Percentiles rank a stretch among this genome's conserved stretches.
Conservation (phyloP, 2,797 vertebrate species). For the Borostomias antarcticus region DNA sequence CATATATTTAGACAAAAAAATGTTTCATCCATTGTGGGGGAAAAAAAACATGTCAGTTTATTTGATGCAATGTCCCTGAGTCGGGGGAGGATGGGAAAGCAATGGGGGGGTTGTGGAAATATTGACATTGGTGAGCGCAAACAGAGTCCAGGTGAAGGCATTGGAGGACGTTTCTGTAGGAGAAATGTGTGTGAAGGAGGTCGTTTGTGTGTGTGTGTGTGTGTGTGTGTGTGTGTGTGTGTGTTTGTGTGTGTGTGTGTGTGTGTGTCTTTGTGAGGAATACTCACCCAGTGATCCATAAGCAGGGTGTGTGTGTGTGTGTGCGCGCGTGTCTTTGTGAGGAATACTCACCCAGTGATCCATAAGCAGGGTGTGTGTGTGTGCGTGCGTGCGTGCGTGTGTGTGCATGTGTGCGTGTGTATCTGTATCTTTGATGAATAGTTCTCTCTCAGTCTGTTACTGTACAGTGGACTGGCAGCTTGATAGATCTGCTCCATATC, state of each 20-base stretch:
- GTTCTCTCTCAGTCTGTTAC: conserved; percentile 44
- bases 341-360: not conserved
- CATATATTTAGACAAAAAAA: conserved; percentile 53
- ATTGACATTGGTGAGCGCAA: conserved; percentile 74
- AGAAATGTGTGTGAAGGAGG: conserved; percentile 9
- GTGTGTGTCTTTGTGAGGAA: not conserved
- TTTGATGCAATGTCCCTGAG: conserved; percentile 59
- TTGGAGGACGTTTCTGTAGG: conserved; percentile 53
- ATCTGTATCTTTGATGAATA: conserved; percentile 57
- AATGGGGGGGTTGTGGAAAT: conserved; percentile 72
- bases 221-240: not conserved
- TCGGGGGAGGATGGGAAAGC: conserved; percentile 43
- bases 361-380: too few species aligned
- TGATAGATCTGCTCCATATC: conserved; percentile 54
- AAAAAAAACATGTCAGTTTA: conserved; percentile 49
- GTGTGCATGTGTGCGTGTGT: conserved; percentile 43
- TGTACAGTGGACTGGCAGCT: conserved; percentile 49
- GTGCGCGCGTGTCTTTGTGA: not conserved
- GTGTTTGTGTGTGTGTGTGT: not conserved
- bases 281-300: not conserved
- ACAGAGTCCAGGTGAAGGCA: conserved; percentile 66
- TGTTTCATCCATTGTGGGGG: conserved; percentile 14
- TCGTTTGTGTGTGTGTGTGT: too few species aligned
- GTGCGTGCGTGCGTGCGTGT: not conserved
- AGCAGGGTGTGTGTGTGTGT: not conserved